Evolutionary conservation across 2,797 vertebrate genomes (phyloP).

Genomic region (Yasuhikotakia modesta): DNA sequence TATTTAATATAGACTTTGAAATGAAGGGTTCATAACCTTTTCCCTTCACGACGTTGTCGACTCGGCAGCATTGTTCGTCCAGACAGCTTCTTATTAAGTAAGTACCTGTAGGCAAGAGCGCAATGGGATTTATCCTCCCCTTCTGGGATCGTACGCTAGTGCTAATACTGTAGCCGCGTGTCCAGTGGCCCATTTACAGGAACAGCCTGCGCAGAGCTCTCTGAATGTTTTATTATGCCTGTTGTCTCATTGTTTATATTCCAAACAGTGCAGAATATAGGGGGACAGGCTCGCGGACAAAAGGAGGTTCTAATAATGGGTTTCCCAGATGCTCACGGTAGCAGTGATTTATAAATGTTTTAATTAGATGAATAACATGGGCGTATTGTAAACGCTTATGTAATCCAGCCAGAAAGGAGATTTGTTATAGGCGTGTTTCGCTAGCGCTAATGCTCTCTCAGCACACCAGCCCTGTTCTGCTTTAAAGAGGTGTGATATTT

Average conservation of each 20-base stretch:
- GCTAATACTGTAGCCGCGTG: slow-evolving; percentile 40
- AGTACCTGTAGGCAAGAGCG: slow-evolving; percentile 62
- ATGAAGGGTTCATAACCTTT: slow-evolving; percentile 57
- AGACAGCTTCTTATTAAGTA: slow-evolving; percentile 64
- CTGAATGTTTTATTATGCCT: slow-evolving; percentile 55
- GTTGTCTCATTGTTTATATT: slow-evolving; percentile 60
- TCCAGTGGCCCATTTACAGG: slow-evolving; percentile 66
- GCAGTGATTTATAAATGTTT: slow-evolving; percentile 29
- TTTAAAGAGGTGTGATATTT: slow-evolving; percentile 55
- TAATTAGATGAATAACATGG: slow-evolving; percentile 45
- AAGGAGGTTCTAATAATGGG: slow-evolving; percentile 36
- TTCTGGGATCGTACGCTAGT: slow-evolving; percentile 54
- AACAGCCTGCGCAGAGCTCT: slow-evolving; percentile 52
- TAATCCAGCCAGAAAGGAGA: not conserved
- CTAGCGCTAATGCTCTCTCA: slow-evolving; percentile 35
- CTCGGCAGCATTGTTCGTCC: slow-evolving; percentile 60
- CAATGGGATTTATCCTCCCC: slow-evolving; percentile 59
- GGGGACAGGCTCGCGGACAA: slow-evolving; percentile 15
- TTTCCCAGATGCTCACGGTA: slow-evolving; percentile 3
- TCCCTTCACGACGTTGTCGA: slow-evolving; percentile 41
- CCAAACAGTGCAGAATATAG: slow-evolving; percentile 36
- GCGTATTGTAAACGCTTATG: slow-evolving; percentile 25
- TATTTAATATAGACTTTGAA: slow-evolving; percentile 61
- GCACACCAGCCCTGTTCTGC: slow-evolving; percentile 27
- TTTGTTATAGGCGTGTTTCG: slow-evolving; percentile 14